phyloP scores from a whole-genome alignment of 2,113 vertebrate genomes.

The Zapornia atra region DNA sequence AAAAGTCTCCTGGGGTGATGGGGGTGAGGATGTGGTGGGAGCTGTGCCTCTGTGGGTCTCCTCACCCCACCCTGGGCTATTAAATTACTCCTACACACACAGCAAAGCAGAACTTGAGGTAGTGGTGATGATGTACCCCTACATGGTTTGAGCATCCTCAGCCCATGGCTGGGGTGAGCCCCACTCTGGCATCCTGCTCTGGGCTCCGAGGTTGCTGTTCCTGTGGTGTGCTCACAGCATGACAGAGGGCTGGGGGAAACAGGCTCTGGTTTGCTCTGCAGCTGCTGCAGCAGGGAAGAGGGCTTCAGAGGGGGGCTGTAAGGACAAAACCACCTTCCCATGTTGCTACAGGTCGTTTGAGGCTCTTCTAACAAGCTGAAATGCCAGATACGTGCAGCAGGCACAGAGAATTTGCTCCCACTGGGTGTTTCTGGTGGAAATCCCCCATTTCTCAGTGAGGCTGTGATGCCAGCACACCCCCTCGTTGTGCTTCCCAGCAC shows the following conservation, averaged over 20 bases:
- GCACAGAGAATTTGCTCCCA: background rate
- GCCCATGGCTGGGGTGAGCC: fast-evolving
- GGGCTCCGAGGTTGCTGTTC: background rate
- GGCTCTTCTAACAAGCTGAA: background rate
- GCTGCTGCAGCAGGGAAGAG: background rate
- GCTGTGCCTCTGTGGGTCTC: background rate
- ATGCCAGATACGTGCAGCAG: background rate
- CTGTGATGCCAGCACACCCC: background rate
- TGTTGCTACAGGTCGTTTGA: fast-evolving
- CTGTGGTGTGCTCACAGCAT: fast-evolving
- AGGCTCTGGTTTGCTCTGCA: fast-evolving
- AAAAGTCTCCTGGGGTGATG: fast-evolving
- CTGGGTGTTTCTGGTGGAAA: background rate
- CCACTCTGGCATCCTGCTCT: fast-evolving
- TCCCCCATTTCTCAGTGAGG: background rate
- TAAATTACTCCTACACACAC: background rate
- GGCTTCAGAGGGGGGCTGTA: fast-evolving
- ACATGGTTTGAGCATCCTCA: background rate
- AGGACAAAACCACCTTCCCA: background rate
- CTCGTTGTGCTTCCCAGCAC: background rate
- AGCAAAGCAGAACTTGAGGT: background rate
- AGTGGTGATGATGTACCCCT: fast-evolving
- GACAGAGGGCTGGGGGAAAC: fast-evolving
- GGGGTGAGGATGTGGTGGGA: background rate
- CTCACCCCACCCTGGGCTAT: background rate